Conservation (phyloP, 2,113 vertebrate genomes). For the Coryphaenoides rupestris region DNA sequence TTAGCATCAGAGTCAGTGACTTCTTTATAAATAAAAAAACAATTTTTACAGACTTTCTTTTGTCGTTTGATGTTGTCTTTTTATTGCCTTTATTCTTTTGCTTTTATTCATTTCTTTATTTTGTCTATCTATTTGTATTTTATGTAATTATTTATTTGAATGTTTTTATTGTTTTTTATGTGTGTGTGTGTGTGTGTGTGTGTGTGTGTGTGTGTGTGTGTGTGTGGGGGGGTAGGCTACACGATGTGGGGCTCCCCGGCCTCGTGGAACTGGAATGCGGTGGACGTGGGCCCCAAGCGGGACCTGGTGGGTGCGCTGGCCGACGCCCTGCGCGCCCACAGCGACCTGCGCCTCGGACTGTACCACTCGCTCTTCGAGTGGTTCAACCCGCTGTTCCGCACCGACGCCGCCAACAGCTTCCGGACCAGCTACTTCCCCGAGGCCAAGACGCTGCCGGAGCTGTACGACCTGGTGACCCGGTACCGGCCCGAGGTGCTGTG, state of each 20-base stretch:
- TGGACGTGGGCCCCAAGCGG: constrained; percentile 82
- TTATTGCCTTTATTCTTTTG: too few species aligned
- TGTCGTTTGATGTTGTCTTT: too few species aligned
- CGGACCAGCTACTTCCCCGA: constrained; percentile 77
- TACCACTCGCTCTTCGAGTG: constrained; percentile 97
- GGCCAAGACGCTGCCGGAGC: constrained; percentile 85
- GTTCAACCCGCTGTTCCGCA: constrained; percentile 87
- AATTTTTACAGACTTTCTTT: too few species aligned
- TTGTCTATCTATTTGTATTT: too few species aligned
- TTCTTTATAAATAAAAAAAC: too few species aligned
- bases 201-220: too few species aligned
- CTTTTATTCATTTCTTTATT: too few species aligned
- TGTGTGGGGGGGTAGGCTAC: constrained; percentile 84
- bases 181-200: too few species aligned
- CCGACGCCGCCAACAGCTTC: constrained; percentile 76
- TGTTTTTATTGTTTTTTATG: too few species aligned
- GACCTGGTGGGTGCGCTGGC: constrained; percentile 86
- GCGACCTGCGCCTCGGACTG: constrained; percentile 82
- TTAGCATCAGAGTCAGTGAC: too few species aligned
- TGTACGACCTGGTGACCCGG: constrained; percentile 82
- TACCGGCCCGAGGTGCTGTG: constrained; percentile 91
- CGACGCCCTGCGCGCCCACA: constrained; percentile 71
- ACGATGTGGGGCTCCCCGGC: constrained; percentile 90
- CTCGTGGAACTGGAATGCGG: constrained; percentile 96
- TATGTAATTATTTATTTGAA: too few species aligned